Conservation (phyloP, 2,797 vertebrate genomes). For the Poecilia picta region DNA sequence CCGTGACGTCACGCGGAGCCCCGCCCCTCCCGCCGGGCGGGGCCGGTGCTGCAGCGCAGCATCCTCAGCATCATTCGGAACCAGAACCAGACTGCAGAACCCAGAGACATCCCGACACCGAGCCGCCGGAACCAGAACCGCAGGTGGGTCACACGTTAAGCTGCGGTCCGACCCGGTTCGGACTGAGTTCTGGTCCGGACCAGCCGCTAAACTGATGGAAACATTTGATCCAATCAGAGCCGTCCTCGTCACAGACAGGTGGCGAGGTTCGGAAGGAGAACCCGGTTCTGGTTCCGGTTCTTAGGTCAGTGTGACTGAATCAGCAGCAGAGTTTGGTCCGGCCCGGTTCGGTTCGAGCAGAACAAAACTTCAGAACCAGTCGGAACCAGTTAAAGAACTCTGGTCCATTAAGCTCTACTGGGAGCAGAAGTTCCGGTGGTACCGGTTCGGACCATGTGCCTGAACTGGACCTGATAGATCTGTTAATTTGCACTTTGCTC, state of each 20-base stretch:
- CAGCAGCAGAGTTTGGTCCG: background rate
- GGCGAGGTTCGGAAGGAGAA: background rate
- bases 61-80: constrained; percentile 11
- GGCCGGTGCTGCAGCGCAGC: constrained; percentile 27
- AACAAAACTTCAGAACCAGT: background rate
- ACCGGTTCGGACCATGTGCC: background rate
- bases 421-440: background rate
- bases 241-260: background rate
- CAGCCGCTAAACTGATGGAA: constrained; percentile 8
- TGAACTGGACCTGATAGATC: background rate
- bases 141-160: constrained; percentile 17
- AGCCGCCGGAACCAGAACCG: background rate
- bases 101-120: background rate
- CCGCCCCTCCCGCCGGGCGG: constrained; percentile 42
- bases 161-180: background rate
- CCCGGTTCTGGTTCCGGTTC: background rate
- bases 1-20: background rate
- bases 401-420: background rate
- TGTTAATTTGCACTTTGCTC: background rate
- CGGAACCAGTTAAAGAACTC: background rate
- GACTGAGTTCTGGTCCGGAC: background rate
- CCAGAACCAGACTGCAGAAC: background rate
- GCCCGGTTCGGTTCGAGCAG: background rate
- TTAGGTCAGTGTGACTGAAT: background rate
- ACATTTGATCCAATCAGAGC: constrained; percentile 33